Conservation (phyloP, 1,140 invertebrate species). For the Brachionus calyciflorus region DNA sequence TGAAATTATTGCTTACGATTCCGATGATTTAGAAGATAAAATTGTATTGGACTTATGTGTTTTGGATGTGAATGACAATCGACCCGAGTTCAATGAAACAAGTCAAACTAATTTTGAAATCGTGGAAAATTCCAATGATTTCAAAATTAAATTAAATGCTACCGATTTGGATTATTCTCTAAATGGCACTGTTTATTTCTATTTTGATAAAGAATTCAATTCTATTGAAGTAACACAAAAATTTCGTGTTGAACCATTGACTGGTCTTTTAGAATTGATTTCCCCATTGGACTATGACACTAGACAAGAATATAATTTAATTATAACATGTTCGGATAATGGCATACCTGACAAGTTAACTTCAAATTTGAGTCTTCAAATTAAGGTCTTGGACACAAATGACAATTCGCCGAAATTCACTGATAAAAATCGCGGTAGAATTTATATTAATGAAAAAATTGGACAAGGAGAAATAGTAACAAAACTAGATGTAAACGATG, state of each 20-base stretch:
- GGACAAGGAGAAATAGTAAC: not conserved
- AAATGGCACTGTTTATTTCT: constrained; percentile 25
- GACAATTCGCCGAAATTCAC: constrained; percentile 24
- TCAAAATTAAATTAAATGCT: constrained; percentile 8
- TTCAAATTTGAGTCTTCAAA: not conserved
- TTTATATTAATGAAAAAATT: not conserved
- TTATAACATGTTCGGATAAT: constrained; percentile 32
- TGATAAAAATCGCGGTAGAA: not conserved
- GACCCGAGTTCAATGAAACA: not conserved
- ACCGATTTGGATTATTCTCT: constrained; percentile 7
- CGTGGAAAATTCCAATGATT: constrained; percentile 5
- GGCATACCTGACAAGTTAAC: constrained; percentile 6
- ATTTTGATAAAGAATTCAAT: constrained; percentile 12
- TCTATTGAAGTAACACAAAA: not conserved
- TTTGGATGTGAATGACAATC: constrained; percentile 43
- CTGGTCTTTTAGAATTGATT: not conserved
- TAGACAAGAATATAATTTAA: constrained; percentile 4
- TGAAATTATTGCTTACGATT: not conserved
- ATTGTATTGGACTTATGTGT: not conserved
- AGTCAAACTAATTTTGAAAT: not conserved
- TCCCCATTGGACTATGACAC: constrained; percentile 23
- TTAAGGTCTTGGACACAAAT: constrained; percentile 22
- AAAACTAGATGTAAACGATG: not conserved
- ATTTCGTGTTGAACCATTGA: constrained; percentile 32
- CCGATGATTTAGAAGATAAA: constrained; percentile 32